A percentile compares a stretch with the other conserved stretches of the same genome.
Conservation (phyloP, 2,888 invertebrate genomes). For the Caenorhabditis sp. region DNA sequence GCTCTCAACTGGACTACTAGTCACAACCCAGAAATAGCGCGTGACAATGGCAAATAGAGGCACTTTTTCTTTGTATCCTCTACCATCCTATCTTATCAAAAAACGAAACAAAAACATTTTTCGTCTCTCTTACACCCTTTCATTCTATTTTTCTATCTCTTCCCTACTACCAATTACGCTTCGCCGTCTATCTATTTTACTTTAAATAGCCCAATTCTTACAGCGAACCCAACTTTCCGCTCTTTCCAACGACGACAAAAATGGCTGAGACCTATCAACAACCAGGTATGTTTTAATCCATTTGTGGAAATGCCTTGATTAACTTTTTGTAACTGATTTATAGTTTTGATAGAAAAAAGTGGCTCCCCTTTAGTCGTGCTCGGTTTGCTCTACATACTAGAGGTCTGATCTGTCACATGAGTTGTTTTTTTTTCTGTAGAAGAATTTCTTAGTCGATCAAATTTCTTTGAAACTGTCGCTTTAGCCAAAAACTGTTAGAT, state of each 20-base stretch:
- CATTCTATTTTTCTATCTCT: slow-evolving; percentile 2
- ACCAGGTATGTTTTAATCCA: slow-evolving; percentile 35
- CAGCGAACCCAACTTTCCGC: slow-evolving; percentile 26
- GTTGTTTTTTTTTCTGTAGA: background rate
- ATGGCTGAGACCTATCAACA: slow-evolving; percentile 52
- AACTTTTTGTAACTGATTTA: no score
- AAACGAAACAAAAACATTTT: slow-evolving; percentile 27
- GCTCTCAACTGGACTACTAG: background rate
- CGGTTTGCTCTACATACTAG: background rate
- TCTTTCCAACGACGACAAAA: slow-evolving; percentile 14
- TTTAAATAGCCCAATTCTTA: slow-evolving; percentile 23
- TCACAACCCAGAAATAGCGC: background rate
- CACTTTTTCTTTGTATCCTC: slow-evolving; percentile 10
- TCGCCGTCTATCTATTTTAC: slow-evolving; percentile 2
- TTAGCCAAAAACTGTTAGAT: slow-evolving; percentile 36
- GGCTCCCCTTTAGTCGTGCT: background rate
- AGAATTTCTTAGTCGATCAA: slow-evolving; percentile 31
- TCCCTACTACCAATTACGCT: slow-evolving; percentile 14
- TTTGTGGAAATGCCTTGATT: no score
- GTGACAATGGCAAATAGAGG: background rate
- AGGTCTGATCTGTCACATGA: background rate
- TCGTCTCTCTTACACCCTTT: background rate
- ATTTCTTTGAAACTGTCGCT: background rate
- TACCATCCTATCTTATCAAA: slow-evolving; percentile 11
- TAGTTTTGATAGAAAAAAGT: background rate